Evolutionary conservation across 2,113 vertebrate species (phyloP).

Genomic region (Pterocles orientalis): DNA sequence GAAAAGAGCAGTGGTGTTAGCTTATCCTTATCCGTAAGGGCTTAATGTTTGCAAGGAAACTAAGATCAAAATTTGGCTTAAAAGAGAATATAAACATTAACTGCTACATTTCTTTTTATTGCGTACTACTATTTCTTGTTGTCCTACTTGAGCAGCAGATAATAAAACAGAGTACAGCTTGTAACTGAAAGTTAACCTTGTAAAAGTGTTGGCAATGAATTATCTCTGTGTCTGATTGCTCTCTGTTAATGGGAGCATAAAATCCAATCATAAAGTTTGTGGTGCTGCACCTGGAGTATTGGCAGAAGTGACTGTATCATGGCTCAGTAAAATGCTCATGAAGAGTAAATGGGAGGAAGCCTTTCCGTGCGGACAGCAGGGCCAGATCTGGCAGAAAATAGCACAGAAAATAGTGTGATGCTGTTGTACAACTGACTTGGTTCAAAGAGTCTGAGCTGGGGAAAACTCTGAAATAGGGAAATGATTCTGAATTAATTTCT

Average conservation of each 20-base stretch:
- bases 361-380: not conserved
- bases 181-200: slow-evolving; percentile 75
- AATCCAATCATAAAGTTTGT: slow-evolving; percentile 59
- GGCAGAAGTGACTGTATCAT: not conserved
- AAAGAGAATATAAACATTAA: not conserved
- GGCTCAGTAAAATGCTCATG: not conserved
- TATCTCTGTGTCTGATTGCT: slow-evolving; percentile 71
- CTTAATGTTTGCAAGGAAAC: slow-evolving; percentile 5
- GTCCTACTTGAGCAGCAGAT: slow-evolving; percentile 21
- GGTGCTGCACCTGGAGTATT: slow-evolving; percentile 45
- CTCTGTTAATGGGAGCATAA: slow-evolving; percentile 71
- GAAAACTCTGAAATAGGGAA: not conserved
- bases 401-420: not conserved
- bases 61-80: not conserved
- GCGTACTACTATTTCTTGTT: not conserved
- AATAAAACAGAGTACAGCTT: slow-evolving; percentile 42
- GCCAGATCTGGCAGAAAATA: not conserved
- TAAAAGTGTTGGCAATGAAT: slow-evolving; percentile 66
- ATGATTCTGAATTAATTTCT: not conserved
- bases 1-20: not conserved
- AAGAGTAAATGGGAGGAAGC: not conserved
- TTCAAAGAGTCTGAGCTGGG: not conserved
- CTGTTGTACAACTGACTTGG: not conserved
- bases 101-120: slow-evolving; percentile 10
- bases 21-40: not conserved